Evolutionary conservation across 2,113 vertebrate genomes (phyloP).

Genomic region (Colinus virginianus): DNA sequence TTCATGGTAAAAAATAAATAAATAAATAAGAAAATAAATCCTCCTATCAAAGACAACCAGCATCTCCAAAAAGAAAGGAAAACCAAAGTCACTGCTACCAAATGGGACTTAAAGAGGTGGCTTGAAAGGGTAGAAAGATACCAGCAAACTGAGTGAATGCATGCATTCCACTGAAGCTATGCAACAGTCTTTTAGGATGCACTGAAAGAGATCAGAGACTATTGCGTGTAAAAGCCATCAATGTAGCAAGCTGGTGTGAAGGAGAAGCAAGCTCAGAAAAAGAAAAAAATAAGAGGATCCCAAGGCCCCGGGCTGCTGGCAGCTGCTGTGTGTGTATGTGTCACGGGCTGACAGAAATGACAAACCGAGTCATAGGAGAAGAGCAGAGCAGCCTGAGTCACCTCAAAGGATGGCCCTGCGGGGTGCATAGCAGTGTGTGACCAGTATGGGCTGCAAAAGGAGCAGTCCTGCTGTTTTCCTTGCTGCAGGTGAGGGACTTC

Average conservation of each 20-base stretch:
- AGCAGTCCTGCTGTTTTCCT: constrained; percentile 24
- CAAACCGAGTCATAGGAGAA: not conserved
- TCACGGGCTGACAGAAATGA: constrained; percentile 48
- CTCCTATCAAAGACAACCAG: not conserved
- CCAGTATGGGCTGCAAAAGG: constrained; percentile 11
- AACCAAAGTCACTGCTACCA: not conserved
- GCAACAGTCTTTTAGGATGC: not conserved
- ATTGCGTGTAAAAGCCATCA: not conserved
- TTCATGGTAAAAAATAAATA: not conserved
- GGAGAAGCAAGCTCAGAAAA: not conserved
- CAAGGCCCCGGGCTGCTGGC: not conserved
- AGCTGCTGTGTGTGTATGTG: not conserved
- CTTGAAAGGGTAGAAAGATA: not conserved
- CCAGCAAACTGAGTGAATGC: not conserved
- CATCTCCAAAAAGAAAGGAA: not conserved
- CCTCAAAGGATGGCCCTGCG: not conserved
- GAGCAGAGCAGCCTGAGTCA: not conserved
- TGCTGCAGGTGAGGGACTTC: not conserved
- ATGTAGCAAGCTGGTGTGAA: not conserved
- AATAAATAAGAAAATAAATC: not conserved
- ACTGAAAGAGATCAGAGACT: not conserved
- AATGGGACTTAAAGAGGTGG: not conserved
- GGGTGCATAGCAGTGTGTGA: not conserved
- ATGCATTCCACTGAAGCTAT: not conserved
- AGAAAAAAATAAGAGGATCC: not conserved